Evolutionary conservation across 2,113 vertebrate genomes (phyloP).

Genomic region (Hemiscyllium ocellatum): DNA sequence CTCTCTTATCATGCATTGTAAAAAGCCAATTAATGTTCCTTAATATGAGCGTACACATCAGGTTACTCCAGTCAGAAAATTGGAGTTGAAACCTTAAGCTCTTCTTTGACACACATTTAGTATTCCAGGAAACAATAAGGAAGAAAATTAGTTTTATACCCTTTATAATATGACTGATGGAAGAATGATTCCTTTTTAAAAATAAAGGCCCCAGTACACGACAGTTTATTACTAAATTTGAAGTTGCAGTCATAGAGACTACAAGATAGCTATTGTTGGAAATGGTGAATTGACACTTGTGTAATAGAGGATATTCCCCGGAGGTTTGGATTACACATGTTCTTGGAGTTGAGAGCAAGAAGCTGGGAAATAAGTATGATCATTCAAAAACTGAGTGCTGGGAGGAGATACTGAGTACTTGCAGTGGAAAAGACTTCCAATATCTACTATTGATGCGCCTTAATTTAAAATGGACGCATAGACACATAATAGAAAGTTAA

Average conservation of each 20-base stretch:
- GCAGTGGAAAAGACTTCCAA: not conserved
- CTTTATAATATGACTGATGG: not conserved
- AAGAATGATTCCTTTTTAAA: not conserved
- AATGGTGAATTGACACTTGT: not conserved
- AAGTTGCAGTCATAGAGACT: not conserved
- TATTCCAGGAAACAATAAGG: not conserved
- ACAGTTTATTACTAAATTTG: not conserved
- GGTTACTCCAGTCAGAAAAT: not conserved
- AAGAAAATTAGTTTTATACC: not conserved
- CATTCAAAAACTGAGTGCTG: not conserved
- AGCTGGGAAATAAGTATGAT: not conserved
- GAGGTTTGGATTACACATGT: not conserved
- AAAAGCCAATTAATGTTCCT: no score
- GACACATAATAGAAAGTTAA: not conserved
- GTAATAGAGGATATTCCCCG: not conserved
- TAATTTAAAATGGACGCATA: not conserved
- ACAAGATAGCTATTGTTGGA: not conserved
- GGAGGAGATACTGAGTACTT: not conserved
- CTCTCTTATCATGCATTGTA: no score
- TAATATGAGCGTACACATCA: no score
- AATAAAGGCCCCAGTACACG: not conserved
- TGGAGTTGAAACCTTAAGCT: not conserved
- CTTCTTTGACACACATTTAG: not conserved
- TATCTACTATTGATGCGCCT: not conserved
- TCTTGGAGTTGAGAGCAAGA: not conserved